Conservation (phyloP, 2,113 vertebrate genomes). For the Amblyornis subalaris region DNA sequence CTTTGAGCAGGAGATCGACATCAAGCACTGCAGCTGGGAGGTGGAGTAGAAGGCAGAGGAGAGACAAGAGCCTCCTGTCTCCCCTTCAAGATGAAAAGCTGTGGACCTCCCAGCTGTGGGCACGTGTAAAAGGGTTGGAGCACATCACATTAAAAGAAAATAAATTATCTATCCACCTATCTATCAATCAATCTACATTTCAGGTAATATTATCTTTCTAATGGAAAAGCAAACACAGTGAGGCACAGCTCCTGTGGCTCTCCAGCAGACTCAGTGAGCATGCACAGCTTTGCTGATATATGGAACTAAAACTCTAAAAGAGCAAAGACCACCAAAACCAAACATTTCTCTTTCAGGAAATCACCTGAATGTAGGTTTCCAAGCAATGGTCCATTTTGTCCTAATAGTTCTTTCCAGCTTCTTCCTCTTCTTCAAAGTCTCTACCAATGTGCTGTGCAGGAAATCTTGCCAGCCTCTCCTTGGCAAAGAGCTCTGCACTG, state of each 20-base stretch:
- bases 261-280: not conserved
- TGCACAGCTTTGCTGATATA: not conserved
- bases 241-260: not conserved
- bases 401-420: not conserved
- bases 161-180: not conserved
- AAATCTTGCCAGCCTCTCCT: not conserved
- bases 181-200: not conserved
- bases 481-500: not conserved
- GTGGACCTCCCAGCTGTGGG: not conserved
- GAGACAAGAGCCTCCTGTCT: not conserved
- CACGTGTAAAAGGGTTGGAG: not conserved
- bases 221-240: not conserved
- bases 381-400: not conserved
- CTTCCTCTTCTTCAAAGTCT: not conserved
- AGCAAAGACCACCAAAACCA: not conserved
- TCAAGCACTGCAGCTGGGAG: not conserved
- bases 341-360: not conserved
- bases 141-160: not conserved
- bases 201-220: not conserved
- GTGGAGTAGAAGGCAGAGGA: not conserved
- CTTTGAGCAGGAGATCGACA: not conserved
- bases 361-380: not conserved
- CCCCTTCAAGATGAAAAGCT: not conserved
- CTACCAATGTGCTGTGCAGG: not conserved
- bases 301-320: not conserved